Evolutionary conservation across 1,140 invertebrate species (phyloP), one percentile per base, ranked within the genome.

Genomic region (Brachionus rubens): DNA sequence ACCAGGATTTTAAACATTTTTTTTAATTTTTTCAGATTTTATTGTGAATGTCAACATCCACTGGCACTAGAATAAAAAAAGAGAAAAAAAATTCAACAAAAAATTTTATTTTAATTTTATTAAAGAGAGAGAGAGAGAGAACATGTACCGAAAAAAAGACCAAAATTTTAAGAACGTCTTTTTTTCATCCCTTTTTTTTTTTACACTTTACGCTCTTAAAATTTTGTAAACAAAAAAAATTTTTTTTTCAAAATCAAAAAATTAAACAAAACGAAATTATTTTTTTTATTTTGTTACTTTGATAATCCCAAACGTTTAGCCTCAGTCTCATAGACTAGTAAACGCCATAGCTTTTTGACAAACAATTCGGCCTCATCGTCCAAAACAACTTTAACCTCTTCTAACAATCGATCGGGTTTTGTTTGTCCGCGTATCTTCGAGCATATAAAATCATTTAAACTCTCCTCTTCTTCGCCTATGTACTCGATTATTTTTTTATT

Each of bases 401-500:
- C 92, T 33, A 98, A 88, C 81, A 99, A 95, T 81, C 90, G 90
- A 82, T 94, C 91, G 43, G 96, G 94, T 78, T 90, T 89, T 81
- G 91, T 94, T 72, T 93, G 91, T 47, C 91, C 91, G 84, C 96
- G 88, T 62, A 99, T 92, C 88, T 98, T 97, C 79, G 93, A 93
- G 87, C 96, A 98, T 82, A 99, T 98, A 87, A 99, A 99, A 86
- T 98, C 94, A 10, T 97, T 93, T 67, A 99, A 86, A 10, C 94
- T 95, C n/a, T 93, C 92, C 86, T 99, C 96, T 43, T 96, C 95
- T 85, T 99, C 96, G 50, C 96, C 96, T 82, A 99, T 98, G 86
- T 98, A 98, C 87, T 98, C 95, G 78, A 97, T 91, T 78, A 99
- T 98, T 86, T 99, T 99, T 86, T 98, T 99, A 85, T 96, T 97